Evolutionary conservation across 2,888 invertebrate species (phyloP), one percentile per base, ranked within the genome.

Genomic region (Gnatocerus cornutus): DNA sequence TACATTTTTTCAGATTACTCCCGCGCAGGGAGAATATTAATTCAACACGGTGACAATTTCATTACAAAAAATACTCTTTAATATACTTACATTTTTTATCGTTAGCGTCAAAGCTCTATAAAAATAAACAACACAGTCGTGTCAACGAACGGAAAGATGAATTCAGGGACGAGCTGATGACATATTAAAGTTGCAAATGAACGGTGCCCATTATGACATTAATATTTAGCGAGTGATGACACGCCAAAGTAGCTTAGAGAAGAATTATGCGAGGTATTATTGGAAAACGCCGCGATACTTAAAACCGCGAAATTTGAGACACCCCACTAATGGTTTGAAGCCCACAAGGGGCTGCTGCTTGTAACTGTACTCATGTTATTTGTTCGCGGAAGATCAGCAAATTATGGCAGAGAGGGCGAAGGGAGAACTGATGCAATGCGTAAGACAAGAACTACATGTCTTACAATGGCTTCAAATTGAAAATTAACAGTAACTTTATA

Each of bases 1-100:
- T 30, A 56, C 64, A 69, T 74, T 75, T 74, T 74, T 76, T 71
- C 58, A 70, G 73, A 76, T 76, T 76, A 74, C 68, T 67, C 62
- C 59, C 33, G 63, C 69, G 71, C 63, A 58, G 62, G 63, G 61
- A 65, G 75, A 74, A 74, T 75, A 75, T 75, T 74, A 74, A 75
- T 75, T 74, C 71, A 68, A 73, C 53, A 63, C 63, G 50, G 66
- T 68, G 67, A 71, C 61, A 62, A 67, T 67, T 71, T 62, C 53
- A 66, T 70, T 62, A 55, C 45, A 55, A 61, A 69, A 46, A 64
- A 50, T 66, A 69, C 61, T 69, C 61, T 61, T 69, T 66, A 69
- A 65, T 52, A 39, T 41, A 68, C 63, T 68, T 50, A 39, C 55
- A 50, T 55, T 55, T 55, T 63, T 63, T 63, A 52, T 56, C 56